Conservation (phyloP, 2,888 invertebrate genomes). For the Mesorhabditis belari region DNA sequence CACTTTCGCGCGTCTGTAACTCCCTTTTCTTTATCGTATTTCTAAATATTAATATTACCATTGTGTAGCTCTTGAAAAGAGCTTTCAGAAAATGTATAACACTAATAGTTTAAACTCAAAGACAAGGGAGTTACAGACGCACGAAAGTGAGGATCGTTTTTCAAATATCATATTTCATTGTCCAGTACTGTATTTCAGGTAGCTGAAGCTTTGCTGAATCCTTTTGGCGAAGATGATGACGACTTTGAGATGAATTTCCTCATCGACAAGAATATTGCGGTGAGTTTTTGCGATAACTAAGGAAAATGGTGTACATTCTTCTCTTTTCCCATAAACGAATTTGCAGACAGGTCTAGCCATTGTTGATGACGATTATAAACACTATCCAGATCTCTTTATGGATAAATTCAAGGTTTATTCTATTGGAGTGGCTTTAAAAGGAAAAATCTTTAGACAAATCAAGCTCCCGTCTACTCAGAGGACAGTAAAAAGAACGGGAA, state of each 20-base stretch:
- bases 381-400: conserved; percentile 14
- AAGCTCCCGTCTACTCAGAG: conserved; percentile 17
- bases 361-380: conserved; percentile 13
- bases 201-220: conserved; percentile 47
- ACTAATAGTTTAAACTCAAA: no score
- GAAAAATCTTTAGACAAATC: background rate
- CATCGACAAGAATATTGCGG: conserved; percentile 36
- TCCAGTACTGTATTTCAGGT: no score
- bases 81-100: no score
- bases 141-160: no score
- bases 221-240: conserved; percentile 50
- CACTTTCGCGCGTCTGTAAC: no score
- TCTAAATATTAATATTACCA: no score
- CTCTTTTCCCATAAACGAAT: background rate
- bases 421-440: no score
- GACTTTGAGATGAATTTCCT: conserved; percentile 42
- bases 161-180: no score
- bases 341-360: conserved; percentile 32
- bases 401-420: conserved; percentile 28
- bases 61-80: no score
- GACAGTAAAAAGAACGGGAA: conserved; percentile 12
- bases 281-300: conserved; percentile 10
- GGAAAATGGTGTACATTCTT: no score
- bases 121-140: no score
- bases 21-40: no score